A percentile compares a stretch with the other conserved stretches of the same genome.
These are phyloP conservation scores for Montipora capitata DNA, from an alignment of 92 coral and sea anemone genomes.

Conservation along the genomic window DNA sequence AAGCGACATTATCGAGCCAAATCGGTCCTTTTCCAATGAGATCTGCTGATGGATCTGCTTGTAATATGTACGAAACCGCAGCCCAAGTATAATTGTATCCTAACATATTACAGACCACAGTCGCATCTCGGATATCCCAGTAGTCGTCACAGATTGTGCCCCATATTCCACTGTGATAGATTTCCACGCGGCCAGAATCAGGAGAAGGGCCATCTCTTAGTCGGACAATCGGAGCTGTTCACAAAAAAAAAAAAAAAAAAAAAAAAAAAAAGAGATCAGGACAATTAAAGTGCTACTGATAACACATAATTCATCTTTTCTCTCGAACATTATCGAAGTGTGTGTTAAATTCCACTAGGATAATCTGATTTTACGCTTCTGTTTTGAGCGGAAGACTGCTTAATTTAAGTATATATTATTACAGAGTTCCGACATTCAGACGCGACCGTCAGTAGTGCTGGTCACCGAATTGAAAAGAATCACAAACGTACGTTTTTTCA, in stretches of 20 bases:
- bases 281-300: too few species aligned
- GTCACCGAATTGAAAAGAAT: too few species aligned
- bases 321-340: too few species aligned
- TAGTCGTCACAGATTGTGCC: slow-evolving; percentile 70
- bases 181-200: slow-evolving; percentile 68
- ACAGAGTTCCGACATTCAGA: too few species aligned
- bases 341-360: too few species aligned
- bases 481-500: too few species aligned
- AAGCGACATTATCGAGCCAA: slow-evolving; percentile 53
- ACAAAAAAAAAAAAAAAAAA: background rate
- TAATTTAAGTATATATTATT: too few species aligned
- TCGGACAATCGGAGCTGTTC: slow-evolving; percentile 32
- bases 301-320: too few species aligned
- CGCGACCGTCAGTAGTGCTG: too few species aligned
- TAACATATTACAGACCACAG: slow-evolving; percentile 50
- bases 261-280: background rate
- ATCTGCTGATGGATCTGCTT: background rate
- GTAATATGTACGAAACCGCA: slow-evolving; percentile 9
- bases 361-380: too few species aligned
- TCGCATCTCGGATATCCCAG: slow-evolving; percentile 47
- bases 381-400: too few species aligned
- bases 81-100: slow-evolving; percentile 47
- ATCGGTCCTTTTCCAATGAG: slow-evolving; percentile 42
- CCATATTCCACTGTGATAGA: slow-evolving; percentile 69
- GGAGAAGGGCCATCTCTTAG: slow-evolving; percentile 5